Base-by-base conservation (phyloP, 2,888 invertebrate genomes). In the Keiferia lycopersicella region DNA sequence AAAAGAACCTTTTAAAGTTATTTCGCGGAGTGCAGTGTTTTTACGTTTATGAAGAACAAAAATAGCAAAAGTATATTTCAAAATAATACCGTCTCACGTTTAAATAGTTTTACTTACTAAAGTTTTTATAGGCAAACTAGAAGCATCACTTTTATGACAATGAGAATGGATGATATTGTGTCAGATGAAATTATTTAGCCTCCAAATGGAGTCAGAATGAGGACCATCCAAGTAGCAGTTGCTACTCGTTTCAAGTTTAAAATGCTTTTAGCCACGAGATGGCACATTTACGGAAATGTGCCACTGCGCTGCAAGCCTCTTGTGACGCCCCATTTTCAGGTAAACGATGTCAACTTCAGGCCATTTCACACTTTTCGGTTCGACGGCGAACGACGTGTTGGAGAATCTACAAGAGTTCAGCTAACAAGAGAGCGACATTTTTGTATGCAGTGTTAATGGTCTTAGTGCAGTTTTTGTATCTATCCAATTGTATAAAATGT, bases 321-420 rank as follows among this genome's bases (percentile, higher is more conserved):
- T 34, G 14, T 56, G 56, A n/a, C 56, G 56, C 56, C 56, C 56
- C 30, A 56, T 45, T 22, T 56, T n/a, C 34, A 56, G 62, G 56
- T 62, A 56, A 45, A 30, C 14, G 62, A 59, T 65, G 34, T 56
- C 50, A 59, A 59, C 59, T 14, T 26, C 39, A 61, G 51, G 38
- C 50, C 18, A 56, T 56, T 30, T 30, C 56, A 56, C 56, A 56
- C 30, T 56, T 56, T 30, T 30, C 16, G 14, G 18, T 51, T 51
- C 51, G 12, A 0, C n/a, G 0, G 41, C 12, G 12, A 41, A 8
- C 41, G 12, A 41, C 41, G 45, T n/a, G 45, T n/a, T 16, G 45
- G 45, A 34, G 8, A 34, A 10, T 34, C 34, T 34, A 8, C 45
- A 16, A 45, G 45, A 45, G 45, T 16, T n/a, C 45, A 45, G 16